phyloP scores from a whole-genome alignment of 1,140 invertebrate species.

The Stratiolaelaps scimitus region DNA sequence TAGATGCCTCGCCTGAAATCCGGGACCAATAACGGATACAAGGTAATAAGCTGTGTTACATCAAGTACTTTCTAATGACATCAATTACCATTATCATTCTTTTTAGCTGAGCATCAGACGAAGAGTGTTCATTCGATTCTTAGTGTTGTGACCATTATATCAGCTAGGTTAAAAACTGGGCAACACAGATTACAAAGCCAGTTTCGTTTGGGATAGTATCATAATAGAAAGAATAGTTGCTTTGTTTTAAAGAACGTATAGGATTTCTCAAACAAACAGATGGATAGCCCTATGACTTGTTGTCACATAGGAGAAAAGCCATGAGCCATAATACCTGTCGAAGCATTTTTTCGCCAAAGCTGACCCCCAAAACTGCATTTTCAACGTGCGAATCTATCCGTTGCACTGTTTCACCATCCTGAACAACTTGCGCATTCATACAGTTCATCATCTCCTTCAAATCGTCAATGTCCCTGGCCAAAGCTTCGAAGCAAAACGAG shows the following conservation, averaged over 20 bases:
- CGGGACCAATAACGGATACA: background rate
- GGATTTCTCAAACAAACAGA: too few species aligned
- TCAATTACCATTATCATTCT: too few species aligned
- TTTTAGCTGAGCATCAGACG: too few species aligned
- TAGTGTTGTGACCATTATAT: too few species aligned
- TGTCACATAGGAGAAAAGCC: background rate
- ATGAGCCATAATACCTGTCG: background rate
- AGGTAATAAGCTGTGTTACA: background rate
- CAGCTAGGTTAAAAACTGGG: too few species aligned
- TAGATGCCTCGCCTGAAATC: constrained; percentile 2
- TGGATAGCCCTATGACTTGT: too few species aligned
- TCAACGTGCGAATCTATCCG: background rate
- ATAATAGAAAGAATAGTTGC: too few species aligned
- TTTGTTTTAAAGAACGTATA: too few species aligned
- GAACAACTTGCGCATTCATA: background rate
- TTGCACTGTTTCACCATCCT: background rate
- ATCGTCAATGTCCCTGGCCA: background rate
- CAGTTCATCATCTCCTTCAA: constrained; percentile 1
- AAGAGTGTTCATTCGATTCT: too few species aligned
- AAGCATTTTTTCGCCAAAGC: background rate
- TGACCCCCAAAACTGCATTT: background rate
- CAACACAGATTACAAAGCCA: too few species aligned
- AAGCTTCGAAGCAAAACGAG: background rate
- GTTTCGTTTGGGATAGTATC: too few species aligned
- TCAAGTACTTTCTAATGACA: background rate